Conservation (phyloP, 2,888 invertebrate species). For the Stratiomys singularior region DNA sequence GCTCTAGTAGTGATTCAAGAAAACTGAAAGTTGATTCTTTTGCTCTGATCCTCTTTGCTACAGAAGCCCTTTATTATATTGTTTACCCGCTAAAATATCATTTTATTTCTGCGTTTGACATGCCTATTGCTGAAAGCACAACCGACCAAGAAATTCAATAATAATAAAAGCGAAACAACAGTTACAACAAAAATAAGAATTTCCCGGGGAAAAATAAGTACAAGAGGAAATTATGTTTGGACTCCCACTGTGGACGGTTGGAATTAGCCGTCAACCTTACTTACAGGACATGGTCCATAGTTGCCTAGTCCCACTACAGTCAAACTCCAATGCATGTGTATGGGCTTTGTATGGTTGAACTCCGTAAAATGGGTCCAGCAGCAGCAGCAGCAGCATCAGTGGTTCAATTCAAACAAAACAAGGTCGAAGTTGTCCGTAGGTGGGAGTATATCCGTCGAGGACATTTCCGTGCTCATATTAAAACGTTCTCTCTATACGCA, state of each 20-base stretch:
- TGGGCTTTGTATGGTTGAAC: no score
- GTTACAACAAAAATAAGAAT: slow-evolving; percentile 12
- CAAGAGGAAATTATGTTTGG: slow-evolving; percentile 33
- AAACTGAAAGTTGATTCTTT: no score
- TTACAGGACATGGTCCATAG: slow-evolving; percentile 9
- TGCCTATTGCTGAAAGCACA: slow-evolving; percentile 46
- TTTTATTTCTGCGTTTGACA: slow-evolving; percentile 49
- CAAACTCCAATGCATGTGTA: neutral
- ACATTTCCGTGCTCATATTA: slow-evolving; percentile 38
- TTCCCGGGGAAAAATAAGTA: slow-evolving; percentile 17
- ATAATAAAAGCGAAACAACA: slow-evolving; percentile 37
- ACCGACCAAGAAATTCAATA: slow-evolving; percentile 41
- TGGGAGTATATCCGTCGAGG: slow-evolving; percentile 28
- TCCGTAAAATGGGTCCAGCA: no score
- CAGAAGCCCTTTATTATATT: neutral
- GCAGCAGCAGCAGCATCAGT: slow-evolving; percentile 3
- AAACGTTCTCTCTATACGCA: slow-evolving; percentile 33
- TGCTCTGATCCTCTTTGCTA: neutral
- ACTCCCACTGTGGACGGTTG: slow-evolving; percentile 32
- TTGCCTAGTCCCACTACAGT: no score
- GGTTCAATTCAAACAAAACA: slow-evolving; percentile 18
- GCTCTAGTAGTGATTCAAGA: no score
- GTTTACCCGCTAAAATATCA: slow-evolving; percentile 1
- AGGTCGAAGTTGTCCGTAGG: slow-evolving; percentile 19
- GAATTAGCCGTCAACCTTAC: slow-evolving; percentile 22